Percentiles rank a stretch among this genome's conserved stretches.
phyloP scores from a whole-genome alignment of 2,113 vertebrate species.

The Neoarius graeffei region DNA sequence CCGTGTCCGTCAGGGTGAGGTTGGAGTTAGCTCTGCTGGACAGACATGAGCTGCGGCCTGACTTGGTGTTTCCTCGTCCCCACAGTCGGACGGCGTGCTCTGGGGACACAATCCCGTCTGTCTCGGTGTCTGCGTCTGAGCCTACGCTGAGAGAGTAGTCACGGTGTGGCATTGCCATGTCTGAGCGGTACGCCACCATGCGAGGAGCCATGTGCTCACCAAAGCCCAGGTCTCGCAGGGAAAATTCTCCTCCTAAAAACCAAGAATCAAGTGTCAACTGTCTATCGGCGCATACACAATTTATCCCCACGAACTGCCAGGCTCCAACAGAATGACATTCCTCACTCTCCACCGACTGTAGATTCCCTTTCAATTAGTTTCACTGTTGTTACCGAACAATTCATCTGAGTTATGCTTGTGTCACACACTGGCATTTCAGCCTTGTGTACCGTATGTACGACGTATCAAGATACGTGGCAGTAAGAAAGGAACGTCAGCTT shows the following conservation, averaged over 20 bases:
- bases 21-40: conserved; percentile 97
- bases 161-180: conserved; percentile 85
- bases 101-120: conserved; percentile 86
- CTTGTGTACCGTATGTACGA: too few relatives aligned
- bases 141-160: conserved; percentile 88
- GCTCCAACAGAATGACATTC: neutral
- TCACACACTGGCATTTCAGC: too few relatives aligned
- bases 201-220: conserved; percentile 83
- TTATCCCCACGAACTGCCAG: too few relatives aligned
- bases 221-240: conserved; percentile 87
- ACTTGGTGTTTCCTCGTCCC: conserved; percentile 89
- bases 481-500: too few relatives aligned
- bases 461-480: too few relatives aligned
- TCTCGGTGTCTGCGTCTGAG: conserved; percentile 89
- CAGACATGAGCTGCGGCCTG: conserved; percentile 93
- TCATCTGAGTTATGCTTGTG: neutral
- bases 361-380: neutral
- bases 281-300: neutral
- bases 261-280: neutral
- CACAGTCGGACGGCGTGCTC: conserved; percentile 89
- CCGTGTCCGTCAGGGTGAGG: conserved; percentile 94
- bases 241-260: conserved; percentile 86
- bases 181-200: conserved; percentile 82
- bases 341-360: neutral
- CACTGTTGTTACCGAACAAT: neutral